These are phyloP conservation scores for Cassiopea xamachana DNA, from an alignment of 30 jellyfish, hydroid and myxozoan species.

Conservation along the genomic window DNA sequence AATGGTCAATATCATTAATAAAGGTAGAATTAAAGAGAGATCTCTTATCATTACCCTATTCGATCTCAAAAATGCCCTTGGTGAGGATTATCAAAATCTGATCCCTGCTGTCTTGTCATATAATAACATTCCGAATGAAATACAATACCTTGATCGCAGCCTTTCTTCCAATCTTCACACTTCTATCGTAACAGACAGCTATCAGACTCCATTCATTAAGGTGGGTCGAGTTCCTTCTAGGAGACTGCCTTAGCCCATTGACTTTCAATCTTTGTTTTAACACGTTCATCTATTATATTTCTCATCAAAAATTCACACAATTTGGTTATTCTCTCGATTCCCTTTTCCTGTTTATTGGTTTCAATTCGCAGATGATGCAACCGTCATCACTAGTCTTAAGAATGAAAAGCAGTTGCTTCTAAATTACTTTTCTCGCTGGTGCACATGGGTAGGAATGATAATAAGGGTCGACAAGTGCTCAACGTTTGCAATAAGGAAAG, in stretches of 20 bases:
- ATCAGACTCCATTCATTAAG: background rate
- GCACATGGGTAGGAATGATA: too few relatives aligned
- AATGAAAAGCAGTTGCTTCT: too few relatives aligned
- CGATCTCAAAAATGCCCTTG: background rate
- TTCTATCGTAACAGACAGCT: background rate
- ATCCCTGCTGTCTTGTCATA: background rate
- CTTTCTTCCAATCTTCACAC: background rate
- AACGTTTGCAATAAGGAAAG: too few relatives aligned
- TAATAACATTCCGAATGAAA: background rate
- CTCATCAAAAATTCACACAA: too few relatives aligned
- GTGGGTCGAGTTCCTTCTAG: background rate
- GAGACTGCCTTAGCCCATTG: background rate
- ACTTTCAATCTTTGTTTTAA: background rate
- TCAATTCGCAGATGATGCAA: too few relatives aligned
- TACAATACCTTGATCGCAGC: background rate
- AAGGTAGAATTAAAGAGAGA: background rate
- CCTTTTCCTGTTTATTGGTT: too few relatives aligned
- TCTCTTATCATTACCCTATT: background rate
- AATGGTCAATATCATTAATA: background rate
- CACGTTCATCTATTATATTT: too few relatives aligned
- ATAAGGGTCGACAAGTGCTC: too few relatives aligned
- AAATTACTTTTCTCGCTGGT: too few relatives aligned
- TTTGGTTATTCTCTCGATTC: too few relatives aligned
- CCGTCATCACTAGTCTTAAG: too few relatives aligned
- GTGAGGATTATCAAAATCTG: background rate